Conservation (phyloP, 2,113 vertebrate species). For the Mormoops blainvillei region DNA sequence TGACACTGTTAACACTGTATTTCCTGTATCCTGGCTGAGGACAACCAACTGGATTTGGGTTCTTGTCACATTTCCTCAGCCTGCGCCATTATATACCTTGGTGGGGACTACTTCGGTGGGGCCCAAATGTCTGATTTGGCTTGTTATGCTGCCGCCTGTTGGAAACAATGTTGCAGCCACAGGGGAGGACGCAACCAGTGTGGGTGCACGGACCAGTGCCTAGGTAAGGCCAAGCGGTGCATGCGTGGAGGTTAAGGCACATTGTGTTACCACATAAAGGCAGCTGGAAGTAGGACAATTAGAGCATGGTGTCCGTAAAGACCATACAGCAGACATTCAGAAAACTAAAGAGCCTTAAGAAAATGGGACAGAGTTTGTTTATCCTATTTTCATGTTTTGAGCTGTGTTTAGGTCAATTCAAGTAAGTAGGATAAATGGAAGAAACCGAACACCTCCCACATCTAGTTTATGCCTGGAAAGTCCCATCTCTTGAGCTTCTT, state of each 20-base stretch:
- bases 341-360: neutral
- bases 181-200: accelerated
- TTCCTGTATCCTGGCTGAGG: neutral
- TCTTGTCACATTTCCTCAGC: neutral
- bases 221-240: neutral
- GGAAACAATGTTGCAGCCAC: neutral
- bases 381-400: neutral
- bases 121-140: neutral
- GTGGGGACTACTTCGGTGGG: neutral
- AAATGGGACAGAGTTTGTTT: neutral
- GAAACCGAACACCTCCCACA: neutral
- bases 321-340: neutral
- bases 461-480: neutral
- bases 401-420: neutral
- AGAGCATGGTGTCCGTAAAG: neutral
- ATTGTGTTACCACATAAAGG: neutral
- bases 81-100: neutral
- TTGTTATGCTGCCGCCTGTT: neutral
- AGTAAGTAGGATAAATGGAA: neutral
- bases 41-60: neutral
- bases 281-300: neutral
- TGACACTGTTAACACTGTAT: neutral
- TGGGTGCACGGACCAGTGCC: neutral
- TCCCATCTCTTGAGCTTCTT: neutral
- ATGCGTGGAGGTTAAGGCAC: neutral